A percentile compares a stretch with the other conserved stretches of the same genome.
phyloP scores from a whole-genome alignment of 2,888 invertebrate species.

The Diarsia mendica region DNA sequence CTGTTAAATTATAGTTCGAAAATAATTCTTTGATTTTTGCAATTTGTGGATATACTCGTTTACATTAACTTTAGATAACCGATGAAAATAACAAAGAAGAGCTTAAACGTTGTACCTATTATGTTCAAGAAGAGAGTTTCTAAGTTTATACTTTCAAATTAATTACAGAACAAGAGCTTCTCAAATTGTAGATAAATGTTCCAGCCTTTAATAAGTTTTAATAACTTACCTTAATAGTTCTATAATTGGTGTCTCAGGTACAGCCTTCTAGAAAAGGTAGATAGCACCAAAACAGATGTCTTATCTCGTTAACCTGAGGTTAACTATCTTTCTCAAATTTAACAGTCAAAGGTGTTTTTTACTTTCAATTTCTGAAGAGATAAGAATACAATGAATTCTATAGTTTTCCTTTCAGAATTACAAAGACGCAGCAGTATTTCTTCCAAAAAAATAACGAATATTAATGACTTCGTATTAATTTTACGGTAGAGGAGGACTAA shows the following conservation, averaged over 20 bases:
- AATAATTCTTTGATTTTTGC: background rate
- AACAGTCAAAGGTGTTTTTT: background rate
- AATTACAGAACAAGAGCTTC: background rate
- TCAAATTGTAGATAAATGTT: background rate
- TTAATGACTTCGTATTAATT: constrained; percentile 8
- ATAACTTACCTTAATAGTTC: background rate
- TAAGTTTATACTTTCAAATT: background rate
- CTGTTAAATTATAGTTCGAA: background rate
- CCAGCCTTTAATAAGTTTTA: background rate
- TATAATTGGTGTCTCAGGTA: background rate
- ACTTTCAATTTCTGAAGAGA: background rate
- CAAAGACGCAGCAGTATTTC: background rate
- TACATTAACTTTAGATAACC: background rate
- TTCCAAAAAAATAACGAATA: background rate
- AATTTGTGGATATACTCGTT: background rate
- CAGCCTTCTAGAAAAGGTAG: background rate
- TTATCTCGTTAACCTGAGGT: background rate
- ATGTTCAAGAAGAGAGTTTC: background rate
- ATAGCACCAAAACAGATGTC: background rate
- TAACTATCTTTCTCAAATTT: constrained; percentile 13
- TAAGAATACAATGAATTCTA: background rate
- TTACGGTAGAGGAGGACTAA: background rate
- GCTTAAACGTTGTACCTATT: background rate
- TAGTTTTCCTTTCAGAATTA: background rate
- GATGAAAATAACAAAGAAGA: background rate